phyloP scores from a whole-genome alignment of 2,888 invertebrate genomes.

The Caenorhabditis japonica region DNA sequence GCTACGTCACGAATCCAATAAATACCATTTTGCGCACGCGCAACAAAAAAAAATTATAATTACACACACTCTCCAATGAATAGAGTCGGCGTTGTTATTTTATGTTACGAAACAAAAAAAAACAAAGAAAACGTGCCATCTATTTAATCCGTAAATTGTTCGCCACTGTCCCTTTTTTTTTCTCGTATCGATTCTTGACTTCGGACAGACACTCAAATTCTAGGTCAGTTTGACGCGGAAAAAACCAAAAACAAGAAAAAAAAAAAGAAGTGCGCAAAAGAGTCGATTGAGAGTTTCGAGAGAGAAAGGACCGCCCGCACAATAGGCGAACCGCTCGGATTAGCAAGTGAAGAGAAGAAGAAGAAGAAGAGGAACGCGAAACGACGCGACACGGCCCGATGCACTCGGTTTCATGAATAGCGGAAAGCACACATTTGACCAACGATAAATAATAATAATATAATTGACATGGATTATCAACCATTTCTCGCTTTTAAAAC shows the following conservation, averaged over 20 bases:
- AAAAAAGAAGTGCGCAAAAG: conserved; percentile 12
- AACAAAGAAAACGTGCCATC: conserved; percentile 10
- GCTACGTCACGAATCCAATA: too few species aligned
- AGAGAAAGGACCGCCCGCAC: conserved; percentile 30
- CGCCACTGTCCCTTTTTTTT: too few species aligned
- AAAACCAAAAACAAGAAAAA: conserved; percentile 13
- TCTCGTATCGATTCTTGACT: conserved; percentile 24
- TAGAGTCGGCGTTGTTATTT: too few species aligned
- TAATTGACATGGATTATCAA: conserved; percentile 37
- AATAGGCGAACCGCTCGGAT: conserved; percentile 44
- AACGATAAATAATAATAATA: conserved; percentile 35
- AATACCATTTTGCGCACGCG: too few species aligned
- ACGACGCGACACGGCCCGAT: conserved; percentile 32
- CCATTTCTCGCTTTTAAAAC: conserved; percentile 11
- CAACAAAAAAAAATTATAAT: too few species aligned
- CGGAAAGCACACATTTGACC: not conserved
- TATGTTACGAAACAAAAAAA: conserved; percentile 25
- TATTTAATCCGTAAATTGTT: conserved; percentile 47
- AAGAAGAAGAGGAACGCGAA: too few species aligned
- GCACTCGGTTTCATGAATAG: conserved; percentile 27
- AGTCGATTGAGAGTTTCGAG: conserved; percentile 8
- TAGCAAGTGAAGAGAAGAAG: conserved; percentile 29
- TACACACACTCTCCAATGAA: too few species aligned
- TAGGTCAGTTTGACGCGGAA: not conserved
- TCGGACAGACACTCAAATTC: too few species aligned